Evolutionary conservation across 2,888 invertebrate species (phyloP).

Genomic region (Meliscaeva auricollis): DNA sequence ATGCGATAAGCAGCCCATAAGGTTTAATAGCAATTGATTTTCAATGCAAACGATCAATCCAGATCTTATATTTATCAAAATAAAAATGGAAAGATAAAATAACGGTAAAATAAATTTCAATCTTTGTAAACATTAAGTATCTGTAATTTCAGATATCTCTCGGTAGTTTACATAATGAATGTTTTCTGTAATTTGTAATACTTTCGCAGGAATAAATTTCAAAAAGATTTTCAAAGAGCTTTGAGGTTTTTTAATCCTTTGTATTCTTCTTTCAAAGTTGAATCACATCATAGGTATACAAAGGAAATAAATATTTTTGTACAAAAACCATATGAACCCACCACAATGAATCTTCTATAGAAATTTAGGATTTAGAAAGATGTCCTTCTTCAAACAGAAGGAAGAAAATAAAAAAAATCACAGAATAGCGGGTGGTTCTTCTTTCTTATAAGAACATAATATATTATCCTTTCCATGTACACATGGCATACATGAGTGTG

Average conservation of each 20-base stretch:
- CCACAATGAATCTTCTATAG: conserved; percentile 22
- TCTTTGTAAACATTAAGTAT: too few relatives aligned
- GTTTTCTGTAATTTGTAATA: neutral
- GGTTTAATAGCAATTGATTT: too few relatives aligned
- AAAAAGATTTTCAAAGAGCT: conserved; percentile 7
- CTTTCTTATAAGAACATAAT: conserved; percentile 28
- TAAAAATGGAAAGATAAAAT: too few relatives aligned
- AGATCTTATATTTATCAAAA: too few relatives aligned
- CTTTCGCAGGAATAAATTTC: neutral
- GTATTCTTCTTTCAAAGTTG: neutral
- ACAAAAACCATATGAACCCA: neutral
- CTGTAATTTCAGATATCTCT: neutral
- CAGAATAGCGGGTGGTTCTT: conserved; percentile 31
- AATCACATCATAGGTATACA: conserved; percentile 9
- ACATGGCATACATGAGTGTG: neutral
- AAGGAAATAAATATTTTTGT: neutral
- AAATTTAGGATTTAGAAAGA: conserved; percentile 30
- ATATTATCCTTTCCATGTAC: conserved; percentile 29
- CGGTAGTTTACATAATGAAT: neutral
- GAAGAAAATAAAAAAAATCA: conserved; percentile 38
- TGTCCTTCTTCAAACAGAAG: conserved; percentile 29
- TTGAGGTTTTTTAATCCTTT: conserved; percentile 6
- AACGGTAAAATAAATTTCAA: too few relatives aligned
- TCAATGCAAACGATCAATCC: too few relatives aligned
- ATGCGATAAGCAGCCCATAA: too few relatives aligned